These are phyloP conservation scores for Oxystoma pomonae DNA, from an alignment of 2,888 invertebrate species.

Conservation along the genomic window DNA sequence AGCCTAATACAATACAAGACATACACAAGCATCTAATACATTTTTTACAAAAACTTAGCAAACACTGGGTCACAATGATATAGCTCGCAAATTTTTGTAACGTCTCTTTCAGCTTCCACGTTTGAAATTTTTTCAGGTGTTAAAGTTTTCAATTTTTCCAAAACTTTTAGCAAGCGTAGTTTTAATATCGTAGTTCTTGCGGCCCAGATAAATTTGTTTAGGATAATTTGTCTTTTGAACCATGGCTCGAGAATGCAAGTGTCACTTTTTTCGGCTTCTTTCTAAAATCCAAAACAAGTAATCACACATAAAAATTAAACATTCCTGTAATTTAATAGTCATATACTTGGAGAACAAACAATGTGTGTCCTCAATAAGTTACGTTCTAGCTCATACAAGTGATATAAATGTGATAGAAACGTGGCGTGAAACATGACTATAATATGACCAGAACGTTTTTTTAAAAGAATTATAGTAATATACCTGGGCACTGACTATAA, in stretches of 20 bases:
- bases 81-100: slow-evolving; percentile 12
- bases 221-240: slow-evolving; percentile 36
- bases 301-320: no score
- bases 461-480: no score
- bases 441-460: no score
- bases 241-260: slow-evolving; percentile 33
- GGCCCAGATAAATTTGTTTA: slow-evolving; percentile 39
- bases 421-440: no score
- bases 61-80: slow-evolving; percentile 21
- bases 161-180: slow-evolving; percentile 35
- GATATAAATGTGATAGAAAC: no score
- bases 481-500: no score
- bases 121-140: slow-evolving; percentile 20
- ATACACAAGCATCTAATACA: no score
- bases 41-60: slow-evolving; percentile 9
- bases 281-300: background rate
- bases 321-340: no score
- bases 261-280: background rate
- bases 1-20: no score
- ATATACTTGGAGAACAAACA: no score
- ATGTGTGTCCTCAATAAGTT: no score
- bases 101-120: slow-evolving; percentile 18
- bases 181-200: slow-evolving; percentile 34
- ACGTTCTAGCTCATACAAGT: no score
- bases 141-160: slow-evolving; percentile 32